Evolutionary conservation across 92 coral and sea anemone genomes (phyloP).

Genomic region (Chrysogorgia sp.): DNA sequence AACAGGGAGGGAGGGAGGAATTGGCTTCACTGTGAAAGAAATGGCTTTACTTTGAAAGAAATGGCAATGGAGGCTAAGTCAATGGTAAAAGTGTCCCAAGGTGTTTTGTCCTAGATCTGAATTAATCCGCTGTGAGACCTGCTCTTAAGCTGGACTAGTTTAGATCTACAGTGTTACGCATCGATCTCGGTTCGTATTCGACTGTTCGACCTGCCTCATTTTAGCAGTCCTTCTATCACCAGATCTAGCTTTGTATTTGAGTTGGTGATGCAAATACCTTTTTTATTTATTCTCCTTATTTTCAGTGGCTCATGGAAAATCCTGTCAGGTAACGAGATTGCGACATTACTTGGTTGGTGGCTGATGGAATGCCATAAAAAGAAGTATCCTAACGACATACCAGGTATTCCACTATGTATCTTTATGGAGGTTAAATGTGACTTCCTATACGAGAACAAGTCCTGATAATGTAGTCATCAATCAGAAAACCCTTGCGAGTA

Average conservation of each 20-base stretch:
- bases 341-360: constrained; percentile 94
- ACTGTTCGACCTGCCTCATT: too few species aligned
- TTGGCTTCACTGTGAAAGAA: too few species aligned
- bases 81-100: too few species aligned
- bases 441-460: not conserved
- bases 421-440: not conserved
- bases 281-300: not conserved
- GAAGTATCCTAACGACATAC: constrained; percentile 83
- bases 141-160: not conserved
- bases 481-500: too few species aligned
- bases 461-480: too few species aligned
- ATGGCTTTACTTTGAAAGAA: too few species aligned
- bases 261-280: not conserved
- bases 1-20: too few species aligned
- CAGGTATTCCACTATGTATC: constrained; percentile 60
- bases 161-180: not conserved
- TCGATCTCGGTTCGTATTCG: too few species aligned
- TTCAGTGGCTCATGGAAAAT: constrained; percentile 94
- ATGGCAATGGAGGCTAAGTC: too few species aligned
- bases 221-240: not conserved
- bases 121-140: too few species aligned
- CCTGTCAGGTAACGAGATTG: constrained; percentile 94
- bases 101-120: too few species aligned
- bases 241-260: not conserved
- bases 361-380: constrained; percentile 89